A percentile compares a stretch with the other conserved stretches of the same genome.
phyloP scores from a whole-genome alignment of 2,113 vertebrate species.

The Atherinomorus stipes region DNA sequence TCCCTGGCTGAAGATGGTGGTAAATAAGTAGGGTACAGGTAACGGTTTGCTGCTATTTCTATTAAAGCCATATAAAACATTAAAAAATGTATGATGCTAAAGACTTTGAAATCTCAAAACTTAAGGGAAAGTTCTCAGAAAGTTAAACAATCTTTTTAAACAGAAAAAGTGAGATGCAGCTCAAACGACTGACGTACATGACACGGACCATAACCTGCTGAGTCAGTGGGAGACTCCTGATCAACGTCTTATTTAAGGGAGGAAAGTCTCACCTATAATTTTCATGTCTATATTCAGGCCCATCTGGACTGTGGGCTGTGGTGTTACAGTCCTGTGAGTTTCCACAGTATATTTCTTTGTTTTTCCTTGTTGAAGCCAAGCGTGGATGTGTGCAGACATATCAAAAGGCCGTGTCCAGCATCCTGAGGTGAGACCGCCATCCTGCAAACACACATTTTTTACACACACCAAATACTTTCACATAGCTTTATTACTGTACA shows the following conservation, averaged over 20 bases:
- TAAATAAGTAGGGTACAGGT: no score
- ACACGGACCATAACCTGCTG: conserved; percentile 61
- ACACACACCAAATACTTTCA: no score
- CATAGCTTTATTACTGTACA: no score
- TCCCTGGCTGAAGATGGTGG: no score
- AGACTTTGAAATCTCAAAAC: no score
- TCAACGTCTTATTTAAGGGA: conserved; percentile 30
- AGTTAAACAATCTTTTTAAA: background rate
- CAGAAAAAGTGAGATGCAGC: conserved; percentile 19
- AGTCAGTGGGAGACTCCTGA: conserved; percentile 47
- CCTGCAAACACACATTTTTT: background rate
- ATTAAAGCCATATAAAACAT: no score
- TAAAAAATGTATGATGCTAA: no score
- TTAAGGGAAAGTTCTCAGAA: background rate
- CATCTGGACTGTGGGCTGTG: conserved; percentile 41
- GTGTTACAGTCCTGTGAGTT: background rate
- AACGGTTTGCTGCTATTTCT: no score
- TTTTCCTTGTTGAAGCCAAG: conserved; percentile 43
- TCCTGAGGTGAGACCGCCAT: conserved; percentile 17
- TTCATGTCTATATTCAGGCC: conserved; percentile 33
- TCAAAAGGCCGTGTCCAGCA: conserved; percentile 61
- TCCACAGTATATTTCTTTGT: conserved; percentile 51
- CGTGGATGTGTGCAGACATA: conserved; percentile 31
- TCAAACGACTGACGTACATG: conserved; percentile 38
- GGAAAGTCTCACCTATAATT: conserved; percentile 52